Evolutionary conservation across 2,888 invertebrate species (phyloP).

Genomic region (Tineola bisselliella): DNA sequence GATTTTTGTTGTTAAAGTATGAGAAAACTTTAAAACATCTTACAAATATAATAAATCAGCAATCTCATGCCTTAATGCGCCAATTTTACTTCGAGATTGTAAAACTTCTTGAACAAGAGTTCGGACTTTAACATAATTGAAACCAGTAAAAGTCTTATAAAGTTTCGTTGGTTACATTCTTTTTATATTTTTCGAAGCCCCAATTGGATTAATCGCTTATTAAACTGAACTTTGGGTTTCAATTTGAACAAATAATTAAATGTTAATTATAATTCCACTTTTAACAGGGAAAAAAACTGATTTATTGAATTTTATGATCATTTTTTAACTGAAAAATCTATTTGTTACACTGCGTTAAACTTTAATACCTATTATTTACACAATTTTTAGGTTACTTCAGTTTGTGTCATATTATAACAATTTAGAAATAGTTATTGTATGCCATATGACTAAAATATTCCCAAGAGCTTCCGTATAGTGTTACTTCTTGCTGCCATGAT

Average conservation of each 20-base stretch:
- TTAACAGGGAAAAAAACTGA: too few species aligned
- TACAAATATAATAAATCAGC: conserved; percentile 8
- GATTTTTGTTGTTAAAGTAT: background rate
- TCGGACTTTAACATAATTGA: conserved; percentile 10
- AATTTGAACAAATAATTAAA: conserved; percentile 27
- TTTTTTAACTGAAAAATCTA: too few species aligned
- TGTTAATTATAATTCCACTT: conserved; percentile 14
- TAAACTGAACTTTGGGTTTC: conserved; percentile 21
- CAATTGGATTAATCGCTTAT: conserved; percentile 27
- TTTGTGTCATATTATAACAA: too few species aligned
- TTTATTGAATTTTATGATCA: too few species aligned
- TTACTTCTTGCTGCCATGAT: too few species aligned
- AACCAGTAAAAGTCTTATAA: conserved; percentile 11
- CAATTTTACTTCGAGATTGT: conserved; percentile 12
- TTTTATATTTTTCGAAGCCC: conserved; percentile 24
- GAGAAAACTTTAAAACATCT: background rate
- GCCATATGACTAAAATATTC: too few species aligned
- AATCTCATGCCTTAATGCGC: conserved; percentile 11
- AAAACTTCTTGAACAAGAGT: conserved; percentile 13
- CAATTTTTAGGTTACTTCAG: too few species aligned
- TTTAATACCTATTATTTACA: too few species aligned
- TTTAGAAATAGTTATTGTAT: too few species aligned
- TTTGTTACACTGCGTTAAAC: too few species aligned
- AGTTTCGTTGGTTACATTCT: conserved; percentile 17
- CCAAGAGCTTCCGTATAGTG: too few species aligned